Evolutionary conservation across 2,888 invertebrate genomes (phyloP).

Genomic region (Dendrolimus houi): DNA sequence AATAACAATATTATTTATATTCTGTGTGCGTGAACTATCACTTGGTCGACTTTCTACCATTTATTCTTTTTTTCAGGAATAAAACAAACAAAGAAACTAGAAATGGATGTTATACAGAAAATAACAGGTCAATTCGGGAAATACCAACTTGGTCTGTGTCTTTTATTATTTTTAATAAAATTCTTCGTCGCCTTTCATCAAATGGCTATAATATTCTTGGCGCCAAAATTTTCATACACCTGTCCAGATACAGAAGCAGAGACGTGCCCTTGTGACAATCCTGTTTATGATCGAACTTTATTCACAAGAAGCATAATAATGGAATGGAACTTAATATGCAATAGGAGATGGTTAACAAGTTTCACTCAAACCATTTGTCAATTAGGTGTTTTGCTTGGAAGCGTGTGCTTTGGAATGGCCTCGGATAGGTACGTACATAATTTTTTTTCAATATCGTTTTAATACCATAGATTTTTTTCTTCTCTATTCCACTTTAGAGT

Average conservation of each 20-base stretch:
- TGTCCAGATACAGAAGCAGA: slow-evolving; percentile 36
- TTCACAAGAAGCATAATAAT: slow-evolving; percentile 83
- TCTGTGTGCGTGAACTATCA: too few relatives aligned
- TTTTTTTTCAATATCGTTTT: too few relatives aligned
- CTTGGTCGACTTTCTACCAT: too few relatives aligned
- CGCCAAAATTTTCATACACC: slow-evolving; percentile 46
- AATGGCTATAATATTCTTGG: slow-evolving; percentile 69
- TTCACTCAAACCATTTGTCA: slow-evolving; percentile 85
- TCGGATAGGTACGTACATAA: slow-evolving; percentile 79
- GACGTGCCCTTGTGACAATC: slow-evolving; percentile 74
- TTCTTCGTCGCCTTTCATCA: slow-evolving; percentile 71
- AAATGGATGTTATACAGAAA: slow-evolving; percentile 45
- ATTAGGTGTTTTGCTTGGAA: slow-evolving; percentile 84
- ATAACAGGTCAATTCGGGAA: slow-evolving; percentile 68
- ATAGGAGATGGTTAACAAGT: slow-evolving; percentile 77
- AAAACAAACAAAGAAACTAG: slow-evolving; percentile 7
- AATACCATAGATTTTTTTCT: too few relatives aligned
- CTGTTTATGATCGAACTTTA: slow-evolving; percentile 78
- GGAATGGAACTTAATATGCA: slow-evolving; percentile 87
- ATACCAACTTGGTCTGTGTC: slow-evolving; percentile 64
- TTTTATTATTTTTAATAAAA: slow-evolving; percentile 56
- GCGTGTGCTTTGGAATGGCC: slow-evolving; percentile 83
- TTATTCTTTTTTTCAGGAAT: slow-evolving; percentile 14
- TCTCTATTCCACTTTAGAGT: too few relatives aligned
- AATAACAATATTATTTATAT: too few relatives aligned